These are phyloP conservation scores for Watersipora subatra DNA, from an alignment of 1,140 invertebrate species.

Conservation along the genomic window DNA sequence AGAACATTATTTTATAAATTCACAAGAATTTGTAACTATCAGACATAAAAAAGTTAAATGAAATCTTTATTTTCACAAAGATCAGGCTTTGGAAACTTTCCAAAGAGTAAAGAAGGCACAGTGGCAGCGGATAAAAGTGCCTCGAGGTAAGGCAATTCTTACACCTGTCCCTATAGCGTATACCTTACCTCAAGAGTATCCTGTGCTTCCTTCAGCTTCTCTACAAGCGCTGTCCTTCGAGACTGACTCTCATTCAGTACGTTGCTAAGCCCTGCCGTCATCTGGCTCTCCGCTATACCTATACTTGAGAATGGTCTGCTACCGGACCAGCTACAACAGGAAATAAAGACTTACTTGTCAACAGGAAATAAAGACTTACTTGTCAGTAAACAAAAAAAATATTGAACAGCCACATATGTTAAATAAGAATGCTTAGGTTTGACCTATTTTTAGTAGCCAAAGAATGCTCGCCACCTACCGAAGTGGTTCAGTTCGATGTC, in stretches of 20 bases:
- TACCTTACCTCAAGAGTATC: constrained; percentile 24
- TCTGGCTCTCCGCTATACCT: too few relatives aligned
- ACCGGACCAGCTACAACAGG: too few relatives aligned
- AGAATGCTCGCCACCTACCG: too few relatives aligned
- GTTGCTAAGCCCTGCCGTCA: too few relatives aligned
- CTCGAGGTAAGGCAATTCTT: not conserved
- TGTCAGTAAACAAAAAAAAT: too few relatives aligned
- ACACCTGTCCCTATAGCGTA: not conserved
- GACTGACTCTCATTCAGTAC: constrained; percentile 25
- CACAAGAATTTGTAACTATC: not conserved
- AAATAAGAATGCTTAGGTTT: too few relatives aligned
- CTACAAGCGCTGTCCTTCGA: constrained; percentile 21
- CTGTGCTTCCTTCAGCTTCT: constrained; percentile 34
- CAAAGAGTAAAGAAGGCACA: not conserved
- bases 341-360: too few relatives aligned
- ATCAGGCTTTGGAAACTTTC: not conserved
- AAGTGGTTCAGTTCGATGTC: too few relatives aligned
- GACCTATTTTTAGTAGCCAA: too few relatives aligned
- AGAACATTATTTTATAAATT: not conserved
- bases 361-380: too few relatives aligned
- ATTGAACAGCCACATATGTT: too few relatives aligned
- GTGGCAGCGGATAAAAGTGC: not conserved
- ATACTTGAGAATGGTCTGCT: too few relatives aligned
- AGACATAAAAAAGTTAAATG: not conserved
- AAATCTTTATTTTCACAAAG: not conserved